Conservation (phyloP, 1,140 invertebrate genomes). For the Platyscapa corneri region DNA sequence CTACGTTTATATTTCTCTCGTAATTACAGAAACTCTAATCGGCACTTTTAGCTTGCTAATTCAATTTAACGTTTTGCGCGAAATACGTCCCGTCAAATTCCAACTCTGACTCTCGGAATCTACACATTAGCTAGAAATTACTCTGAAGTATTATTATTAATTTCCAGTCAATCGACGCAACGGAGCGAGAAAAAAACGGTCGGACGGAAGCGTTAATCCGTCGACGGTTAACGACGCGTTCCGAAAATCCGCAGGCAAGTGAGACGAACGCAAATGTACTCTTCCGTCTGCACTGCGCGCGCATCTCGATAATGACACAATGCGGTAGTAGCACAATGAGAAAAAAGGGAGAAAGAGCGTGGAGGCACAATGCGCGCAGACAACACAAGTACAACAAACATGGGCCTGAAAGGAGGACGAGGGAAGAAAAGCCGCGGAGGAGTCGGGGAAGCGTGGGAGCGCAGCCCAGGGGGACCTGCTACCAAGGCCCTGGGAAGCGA, state of each 20-base stretch:
- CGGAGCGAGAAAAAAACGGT: no score
- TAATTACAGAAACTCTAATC: background rate
- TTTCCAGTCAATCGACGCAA: background rate
- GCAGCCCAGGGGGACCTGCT: constrained; percentile 8
- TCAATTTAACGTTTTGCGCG: background rate
- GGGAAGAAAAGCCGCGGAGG: background rate
- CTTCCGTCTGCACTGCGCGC: background rate
- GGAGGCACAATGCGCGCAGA: background rate
- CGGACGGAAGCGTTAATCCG: no score
- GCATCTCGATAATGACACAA: background rate
- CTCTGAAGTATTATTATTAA: background rate
- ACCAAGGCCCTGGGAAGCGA: constrained; percentile 32
- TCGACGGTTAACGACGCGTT: background rate
- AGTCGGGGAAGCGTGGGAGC: constrained; percentile 36
- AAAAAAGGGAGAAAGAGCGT: background rate
- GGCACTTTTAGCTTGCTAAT: background rate
- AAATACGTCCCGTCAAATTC: background rate
- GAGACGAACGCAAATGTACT: background rate
- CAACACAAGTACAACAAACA: background rate
- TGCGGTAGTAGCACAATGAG: background rate
- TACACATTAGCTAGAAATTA: constrained; percentile 5
- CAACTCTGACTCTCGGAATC: background rate
- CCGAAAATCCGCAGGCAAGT: background rate
- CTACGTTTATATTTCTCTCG: background rate
- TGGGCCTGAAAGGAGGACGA: background rate